A percentile compares a stretch with the other conserved stretches of the same genome.
phyloP scores from a whole-genome alignment of 2,113 vertebrate genomes.

The Maccullochella peelii region DNA sequence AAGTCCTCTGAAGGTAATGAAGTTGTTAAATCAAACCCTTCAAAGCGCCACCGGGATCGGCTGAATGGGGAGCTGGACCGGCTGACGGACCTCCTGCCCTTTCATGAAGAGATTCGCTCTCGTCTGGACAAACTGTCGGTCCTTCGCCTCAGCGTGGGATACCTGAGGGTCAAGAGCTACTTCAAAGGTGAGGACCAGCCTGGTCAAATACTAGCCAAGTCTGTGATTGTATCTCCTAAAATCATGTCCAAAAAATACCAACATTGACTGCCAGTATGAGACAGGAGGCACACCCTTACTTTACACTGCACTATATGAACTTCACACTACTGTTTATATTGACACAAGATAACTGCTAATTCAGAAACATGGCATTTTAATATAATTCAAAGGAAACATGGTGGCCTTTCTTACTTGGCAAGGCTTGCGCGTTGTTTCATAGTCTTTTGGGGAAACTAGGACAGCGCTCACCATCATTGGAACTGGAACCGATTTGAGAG shows the following conservation, averaged over 20 bases:
- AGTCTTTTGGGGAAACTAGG: background rate
- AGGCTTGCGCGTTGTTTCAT: background rate
- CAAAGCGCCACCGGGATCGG: conserved; percentile 86
- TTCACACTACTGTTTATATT: background rate
- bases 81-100: conserved; percentile 85
- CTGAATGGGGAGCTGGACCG: conserved; percentile 87
- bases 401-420: no score
- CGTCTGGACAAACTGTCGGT: conserved; percentile 87
- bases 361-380: background rate
- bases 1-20: conserved; percentile 55
- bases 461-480: background rate
- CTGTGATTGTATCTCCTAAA: background rate
- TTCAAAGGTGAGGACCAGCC: conserved; percentile 77
- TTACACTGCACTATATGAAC: background rate
- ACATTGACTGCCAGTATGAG: no score
- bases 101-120: conserved; percentile 79
- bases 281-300: background rate
- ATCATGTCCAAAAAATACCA: background rate
- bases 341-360: background rate
- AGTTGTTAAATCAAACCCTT: conserved; percentile 85
- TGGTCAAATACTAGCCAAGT: background rate
- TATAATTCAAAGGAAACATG: background rate
- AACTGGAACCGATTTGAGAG: conserved; percentile 29
- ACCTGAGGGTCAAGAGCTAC: conserved; percentile 87
- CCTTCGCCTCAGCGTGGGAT: conserved; percentile 86